phyloP scores from a whole-genome alignment of 2,888 invertebrate genomes.

The Scaptomyza caliginosa region DNA sequence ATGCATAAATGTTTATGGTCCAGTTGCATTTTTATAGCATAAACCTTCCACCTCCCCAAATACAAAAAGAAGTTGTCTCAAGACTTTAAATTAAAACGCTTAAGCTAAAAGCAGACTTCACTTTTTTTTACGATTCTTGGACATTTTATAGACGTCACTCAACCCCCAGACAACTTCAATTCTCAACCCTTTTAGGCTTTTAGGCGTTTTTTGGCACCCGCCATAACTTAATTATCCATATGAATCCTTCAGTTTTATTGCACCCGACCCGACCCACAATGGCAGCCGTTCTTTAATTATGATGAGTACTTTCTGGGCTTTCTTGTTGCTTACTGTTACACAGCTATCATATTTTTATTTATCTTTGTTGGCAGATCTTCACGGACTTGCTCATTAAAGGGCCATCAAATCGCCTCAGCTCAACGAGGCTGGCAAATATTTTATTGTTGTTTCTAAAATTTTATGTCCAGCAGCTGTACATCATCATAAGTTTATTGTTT shows the following conservation, averaged over 20 bases:
- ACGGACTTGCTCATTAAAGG: slow-evolving; percentile 65
- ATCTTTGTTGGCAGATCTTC: slow-evolving; percentile 72
- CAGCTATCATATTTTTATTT: slow-evolving; percentile 78
- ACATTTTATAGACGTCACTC: slow-evolving; percentile 56
- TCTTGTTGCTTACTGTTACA: slow-evolving; percentile 33
- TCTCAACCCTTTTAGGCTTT: slow-evolving; percentile 24
- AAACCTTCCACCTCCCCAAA: not conserved
- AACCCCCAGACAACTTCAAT: not conserved
- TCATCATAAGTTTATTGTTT: slow-evolving; percentile 68
- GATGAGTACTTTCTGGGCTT: slow-evolving; percentile 59
- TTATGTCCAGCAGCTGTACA: slow-evolving; percentile 68
- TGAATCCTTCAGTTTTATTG: slow-evolving; percentile 73
- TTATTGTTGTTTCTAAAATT: slow-evolving; percentile 58
- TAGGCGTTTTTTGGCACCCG: slow-evolving; percentile 51
- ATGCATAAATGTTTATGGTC: slow-evolving; percentile 40
- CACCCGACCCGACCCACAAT: slow-evolving; percentile 22
- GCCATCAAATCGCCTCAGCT: slow-evolving; percentile 52
- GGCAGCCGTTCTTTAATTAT: slow-evolving; percentile 61
- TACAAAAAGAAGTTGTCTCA: not conserved
- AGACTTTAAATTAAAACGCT: slow-evolving; percentile 45
- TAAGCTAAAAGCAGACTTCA: slow-evolving; percentile 30
- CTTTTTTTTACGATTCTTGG: slow-evolving; percentile 62
- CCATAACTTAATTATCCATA: slow-evolving; percentile 78
- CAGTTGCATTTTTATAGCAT: slow-evolving; percentile 43
- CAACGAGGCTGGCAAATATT: slow-evolving; percentile 43